These are phyloP conservation scores for Garra rufa DNA, from an alignment of 2,113 vertebrate genomes.

Conservation along the genomic window DNA sequence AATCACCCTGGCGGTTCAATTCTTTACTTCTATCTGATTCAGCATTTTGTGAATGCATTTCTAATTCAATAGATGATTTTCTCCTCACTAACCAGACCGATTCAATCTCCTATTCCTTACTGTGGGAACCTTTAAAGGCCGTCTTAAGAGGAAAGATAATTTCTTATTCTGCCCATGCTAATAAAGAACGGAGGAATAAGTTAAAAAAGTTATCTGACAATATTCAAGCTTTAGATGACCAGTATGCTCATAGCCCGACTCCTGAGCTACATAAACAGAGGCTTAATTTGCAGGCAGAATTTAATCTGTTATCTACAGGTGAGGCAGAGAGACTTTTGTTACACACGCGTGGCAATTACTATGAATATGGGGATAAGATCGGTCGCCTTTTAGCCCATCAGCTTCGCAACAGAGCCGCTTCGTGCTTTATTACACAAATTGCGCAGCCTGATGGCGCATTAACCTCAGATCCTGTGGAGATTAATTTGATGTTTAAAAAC, in stretches of 20 bases:
- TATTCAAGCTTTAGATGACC: not conserved
- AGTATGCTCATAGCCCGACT: not conserved
- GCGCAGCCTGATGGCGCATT: too few relatives aligned
- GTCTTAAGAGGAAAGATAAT: not conserved
- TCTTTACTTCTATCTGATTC: not conserved
- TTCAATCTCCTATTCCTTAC: not conserved
- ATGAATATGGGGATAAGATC: too few relatives aligned
- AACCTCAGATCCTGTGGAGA: too few relatives aligned
- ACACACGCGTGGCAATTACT: too few relatives aligned
- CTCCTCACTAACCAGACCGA: not conserved
- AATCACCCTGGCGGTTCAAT: not conserved
- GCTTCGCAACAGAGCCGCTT: too few relatives aligned
- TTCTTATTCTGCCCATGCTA: not conserved
- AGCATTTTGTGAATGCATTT: conserved; percentile 8
- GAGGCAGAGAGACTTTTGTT: too few relatives aligned
- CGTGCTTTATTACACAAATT: too few relatives aligned
- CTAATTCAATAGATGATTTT: conserved; percentile 1
- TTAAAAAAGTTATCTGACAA: not conserved
- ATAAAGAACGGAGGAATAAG: not conserved
- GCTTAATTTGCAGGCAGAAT: not conserved
- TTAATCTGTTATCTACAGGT: too few relatives aligned
- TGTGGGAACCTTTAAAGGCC: not conserved
- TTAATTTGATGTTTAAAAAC: too few relatives aligned
- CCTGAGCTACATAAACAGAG: not conserved
- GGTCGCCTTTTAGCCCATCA: too few relatives aligned